These are phyloP conservation scores for Cirrhinus mrigala DNA, from an alignment of 2,797 vertebrate genomes.

Conservation along the genomic window DNA sequence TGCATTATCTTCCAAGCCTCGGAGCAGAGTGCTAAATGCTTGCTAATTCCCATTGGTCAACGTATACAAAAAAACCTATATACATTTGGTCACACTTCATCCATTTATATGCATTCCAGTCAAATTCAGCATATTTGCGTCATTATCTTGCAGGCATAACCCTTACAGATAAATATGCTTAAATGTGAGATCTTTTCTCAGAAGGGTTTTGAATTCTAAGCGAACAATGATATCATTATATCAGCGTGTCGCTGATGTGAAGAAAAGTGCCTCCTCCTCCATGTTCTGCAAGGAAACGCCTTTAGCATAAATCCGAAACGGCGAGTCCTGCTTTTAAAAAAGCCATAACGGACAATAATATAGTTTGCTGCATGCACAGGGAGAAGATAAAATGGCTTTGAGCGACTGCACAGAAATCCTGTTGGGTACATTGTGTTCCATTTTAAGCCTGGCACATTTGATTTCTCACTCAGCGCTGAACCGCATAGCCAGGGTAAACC, in stretches of 20 bases:
- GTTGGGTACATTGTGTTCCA: slow-evolving; percentile 45
- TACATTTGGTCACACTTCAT: background rate
- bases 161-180: background rate
- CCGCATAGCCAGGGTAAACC: slow-evolving; percentile 36
- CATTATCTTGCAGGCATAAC: background rate
- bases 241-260: background rate
- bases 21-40: background rate
- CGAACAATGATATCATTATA: slow-evolving; percentile 18
- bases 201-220: background rate
- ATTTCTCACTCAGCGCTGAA: slow-evolving; percentile 40
- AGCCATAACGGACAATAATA: slow-evolving; percentile 24
- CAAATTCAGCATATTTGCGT: background rate
- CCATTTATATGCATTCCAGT: background rate
- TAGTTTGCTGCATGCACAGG: slow-evolving; percentile 4
- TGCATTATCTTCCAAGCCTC: background rate
- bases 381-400: slow-evolving; percentile 40
- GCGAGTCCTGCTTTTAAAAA: slow-evolving; percentile 22
- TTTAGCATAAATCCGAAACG: slow-evolving; percentile 5
- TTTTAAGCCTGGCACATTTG: slow-evolving; percentile 50
- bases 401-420: slow-evolving; percentile 40
- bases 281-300: slow-evolving; percentile 15
- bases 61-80: background rate
- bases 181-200: background rate
- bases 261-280: background rate
- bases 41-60: background rate